Base-by-base conservation (phyloP, 1,140 invertebrate genomes). In the Ostrea denselamellosa region DNA sequence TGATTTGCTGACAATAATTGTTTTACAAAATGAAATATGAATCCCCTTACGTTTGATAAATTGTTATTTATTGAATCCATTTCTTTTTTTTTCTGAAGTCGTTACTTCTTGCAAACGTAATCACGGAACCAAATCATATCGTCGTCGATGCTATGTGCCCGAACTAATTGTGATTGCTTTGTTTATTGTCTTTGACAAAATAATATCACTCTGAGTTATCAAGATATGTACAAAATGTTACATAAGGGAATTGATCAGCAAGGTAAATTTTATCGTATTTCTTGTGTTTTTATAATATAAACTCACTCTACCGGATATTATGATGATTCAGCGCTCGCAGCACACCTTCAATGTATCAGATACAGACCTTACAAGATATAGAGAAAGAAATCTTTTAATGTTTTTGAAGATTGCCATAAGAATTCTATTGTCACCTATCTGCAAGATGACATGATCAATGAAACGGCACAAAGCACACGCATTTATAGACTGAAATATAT, bases 51-150 rank as follows among this genome's bases (percentile, higher is more conserved):
- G 28, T 77, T 77, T 25, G 28, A 77, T 77, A 12, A 34, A 25
- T 62, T 62, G 56, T 62, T 9, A 28, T 77, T 77, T 77, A 77
- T 77, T 77, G 25, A 25, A 77, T 77, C 25, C 22, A 77, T 19
- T 58, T 58, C 12, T 62, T 62, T 62, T 62, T 62, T 62, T 2
- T n/a, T 19, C 19, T 14, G 56, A 19, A 17, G 2, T 7, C 56
- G 56, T 19, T 62, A 5, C n/a, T 62, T 62, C 17, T 19, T 17
- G 56, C 56, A 62, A 62, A n/a, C 17, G n/a, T 62, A 62, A 62
- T 44, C 34, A 44, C 19, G 56, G 56, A 17, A 62, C 56, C 0
- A 62, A 62, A 62, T 62, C n/a, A 62, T 62, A 62, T 19, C 17
- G 14, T 62, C n/a, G 56, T 19, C 19, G 56, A 62, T 62, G n/a